These are phyloP conservation scores for Enhydra lutris DNA, from an alignment of 2,113 vertebrate genomes.

Conservation along the genomic window DNA sequence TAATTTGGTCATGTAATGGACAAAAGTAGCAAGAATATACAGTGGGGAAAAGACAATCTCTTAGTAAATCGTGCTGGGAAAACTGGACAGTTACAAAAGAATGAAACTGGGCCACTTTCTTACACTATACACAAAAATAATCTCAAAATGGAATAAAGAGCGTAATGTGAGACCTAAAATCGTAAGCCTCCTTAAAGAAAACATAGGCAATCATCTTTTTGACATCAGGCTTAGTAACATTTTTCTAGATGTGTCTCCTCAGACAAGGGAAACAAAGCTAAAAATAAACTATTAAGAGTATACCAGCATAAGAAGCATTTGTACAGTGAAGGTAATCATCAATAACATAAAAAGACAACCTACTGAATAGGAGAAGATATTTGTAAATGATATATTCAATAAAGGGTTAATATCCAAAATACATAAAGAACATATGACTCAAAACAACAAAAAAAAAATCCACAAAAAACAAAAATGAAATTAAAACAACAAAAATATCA, in stretches of 20 bases:
- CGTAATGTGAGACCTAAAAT: background rate
- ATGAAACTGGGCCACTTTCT: background rate
- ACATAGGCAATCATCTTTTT: background rate
- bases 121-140: background rate
- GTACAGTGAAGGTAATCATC: background rate
- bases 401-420: background rate
- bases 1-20: background rate
- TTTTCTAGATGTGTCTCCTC: background rate
- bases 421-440: background rate
- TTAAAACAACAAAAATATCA: background rate
- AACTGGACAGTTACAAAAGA: background rate
- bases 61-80: background rate
- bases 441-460: background rate
- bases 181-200: background rate
- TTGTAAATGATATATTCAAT: background rate
- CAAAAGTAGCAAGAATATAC: background rate
- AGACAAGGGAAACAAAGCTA: background rate
- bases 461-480: background rate
- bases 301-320: background rate
- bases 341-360: background rate
- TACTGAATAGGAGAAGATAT: background rate
- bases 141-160: background rate
- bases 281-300: background rate
- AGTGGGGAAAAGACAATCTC: background rate
- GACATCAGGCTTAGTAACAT: background rate